Evolutionary conservation across 2,113 vertebrate species (phyloP).

Genomic region (Prolemur simus): DNA sequence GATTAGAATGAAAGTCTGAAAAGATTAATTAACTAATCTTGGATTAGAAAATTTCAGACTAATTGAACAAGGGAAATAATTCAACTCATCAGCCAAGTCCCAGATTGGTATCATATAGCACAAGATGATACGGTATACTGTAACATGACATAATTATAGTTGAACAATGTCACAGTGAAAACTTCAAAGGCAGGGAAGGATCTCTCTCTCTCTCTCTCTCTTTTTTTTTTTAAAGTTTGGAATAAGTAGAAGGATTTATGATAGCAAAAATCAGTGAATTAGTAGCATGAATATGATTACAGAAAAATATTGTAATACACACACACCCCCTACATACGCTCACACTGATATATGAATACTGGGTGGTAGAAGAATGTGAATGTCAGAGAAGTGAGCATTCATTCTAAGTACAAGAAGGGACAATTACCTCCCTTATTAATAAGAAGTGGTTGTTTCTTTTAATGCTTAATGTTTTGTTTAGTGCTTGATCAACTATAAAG

Average conservation of each 20-base stretch:
- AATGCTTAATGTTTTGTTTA: background rate
- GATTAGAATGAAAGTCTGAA: conserved; percentile 61
- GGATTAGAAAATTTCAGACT: conserved; percentile 67
- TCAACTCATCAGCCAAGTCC: conserved; percentile 52
- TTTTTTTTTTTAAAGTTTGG: background rate
- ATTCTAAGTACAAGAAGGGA: background rate
- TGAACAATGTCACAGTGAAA: background rate
- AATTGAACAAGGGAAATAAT: conserved; percentile 68
- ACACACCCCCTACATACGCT: fast-evolving
- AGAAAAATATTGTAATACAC: background rate
- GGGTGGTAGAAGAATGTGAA: background rate
- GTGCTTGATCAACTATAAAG: background rate
- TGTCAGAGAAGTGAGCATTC: background rate
- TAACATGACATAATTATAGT: background rate
- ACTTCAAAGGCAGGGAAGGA: background rate
- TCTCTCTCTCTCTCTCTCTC: background rate
- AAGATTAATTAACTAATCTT: conserved; percentile 70
- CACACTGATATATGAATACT: background rate
- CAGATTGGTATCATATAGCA: conserved; percentile 28
- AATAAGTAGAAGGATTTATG: background rate
- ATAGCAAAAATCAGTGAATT: background rate
- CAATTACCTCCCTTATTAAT: background rate
- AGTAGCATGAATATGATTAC: background rate
- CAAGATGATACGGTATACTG: background rate
- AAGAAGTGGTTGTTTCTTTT: background rate